Base-by-base conservation (phyloP, 1,140 invertebrate genomes). In the Eumeta japonica region DNA sequence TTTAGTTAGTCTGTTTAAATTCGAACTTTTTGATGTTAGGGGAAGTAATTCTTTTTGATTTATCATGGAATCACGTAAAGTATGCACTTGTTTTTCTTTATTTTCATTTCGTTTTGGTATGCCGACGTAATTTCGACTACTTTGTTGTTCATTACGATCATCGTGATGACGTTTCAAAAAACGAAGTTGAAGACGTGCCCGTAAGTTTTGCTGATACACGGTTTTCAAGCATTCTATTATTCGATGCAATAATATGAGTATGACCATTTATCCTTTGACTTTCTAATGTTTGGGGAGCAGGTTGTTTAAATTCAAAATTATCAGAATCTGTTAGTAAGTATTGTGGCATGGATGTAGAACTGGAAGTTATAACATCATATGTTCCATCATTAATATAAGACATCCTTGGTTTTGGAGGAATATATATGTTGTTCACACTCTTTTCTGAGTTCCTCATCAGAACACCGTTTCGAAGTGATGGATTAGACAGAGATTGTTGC, bases 401-500 rank as follows among this genome's bases (percentile, higher is more conserved):
- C 39, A 34, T 39, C 37, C 14, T 43, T 46, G 48, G 39, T 33
- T 57, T 51, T 17, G 58, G 41, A 32, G 60, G 58, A 2, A 62
- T 31, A 40, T 58, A 62, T 19, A 58, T 30, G 35, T 52, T 58
- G 28, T 47, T 60, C 3, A 55, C 52, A 2, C 37, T 24, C 36
- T 44, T 50, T 34, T 63, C 55, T 3, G 52, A 52, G 12, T 47
- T 50, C 5, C 41, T 46, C 16, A 54, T 46, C 18, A 58, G 28
- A 10, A 52, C 58, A 11, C 47, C 55, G 28, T 62, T 70, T 0
- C 61, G 55, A 33, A 62, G 66, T 10, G 62, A 18, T 43, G 68
- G 67, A 10, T 60, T 60, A 3, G 44, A 44, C 11, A 72, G 73
- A 17, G 73, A 62, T 37, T 61, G 73, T 38, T 77, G 76, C 7